Evolutionary conservation across 2,113 vertebrate species (phyloP).

Genomic region (Mionectes macconnelli): DNA sequence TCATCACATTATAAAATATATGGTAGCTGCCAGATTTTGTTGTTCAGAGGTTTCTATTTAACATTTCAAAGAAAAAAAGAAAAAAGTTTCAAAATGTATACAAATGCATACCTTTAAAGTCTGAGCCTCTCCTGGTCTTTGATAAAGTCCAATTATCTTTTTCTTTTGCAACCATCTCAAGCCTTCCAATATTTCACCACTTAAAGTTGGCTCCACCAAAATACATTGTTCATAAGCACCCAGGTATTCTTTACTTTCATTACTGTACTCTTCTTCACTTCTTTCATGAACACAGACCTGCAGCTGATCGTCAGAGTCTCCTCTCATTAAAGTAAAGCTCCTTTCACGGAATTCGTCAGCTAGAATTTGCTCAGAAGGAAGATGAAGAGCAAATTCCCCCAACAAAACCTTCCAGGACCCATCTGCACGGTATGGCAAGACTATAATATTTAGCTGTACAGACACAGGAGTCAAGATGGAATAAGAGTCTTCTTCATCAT

Average conservation of each 20-base stretch:
- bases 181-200: constrained; percentile 81
- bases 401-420: constrained; percentile 84
- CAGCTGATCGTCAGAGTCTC: constrained; percentile 69
- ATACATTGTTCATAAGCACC: constrained; percentile 42
- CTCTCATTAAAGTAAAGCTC: constrained; percentile 78
- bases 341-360: constrained; percentile 56
- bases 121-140: constrained; percentile 70
- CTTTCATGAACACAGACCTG: constrained; percentile 75
- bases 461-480: constrained; percentile 48
- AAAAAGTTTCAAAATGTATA: background rate
- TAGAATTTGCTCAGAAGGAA: constrained; percentile 64
- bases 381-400: constrained; percentile 81
- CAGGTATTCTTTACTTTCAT: constrained; percentile 41
- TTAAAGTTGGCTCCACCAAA: constrained; percentile 76
- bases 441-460: constrained; percentile 75
- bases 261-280: constrained; percentile 29
- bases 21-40: fast-evolving
- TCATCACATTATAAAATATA: background rate
- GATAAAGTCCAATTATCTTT: constrained; percentile 85
- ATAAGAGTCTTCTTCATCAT: constrained; percentile 62
- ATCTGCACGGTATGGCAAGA: constrained; percentile 60
- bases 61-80: background rate
- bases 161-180: constrained; percentile 95
- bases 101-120: constrained; percentile 79
- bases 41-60: background rate